Conservation (phyloP, 2,113 vertebrate genomes). For the Antechinus flavipes region DNA sequence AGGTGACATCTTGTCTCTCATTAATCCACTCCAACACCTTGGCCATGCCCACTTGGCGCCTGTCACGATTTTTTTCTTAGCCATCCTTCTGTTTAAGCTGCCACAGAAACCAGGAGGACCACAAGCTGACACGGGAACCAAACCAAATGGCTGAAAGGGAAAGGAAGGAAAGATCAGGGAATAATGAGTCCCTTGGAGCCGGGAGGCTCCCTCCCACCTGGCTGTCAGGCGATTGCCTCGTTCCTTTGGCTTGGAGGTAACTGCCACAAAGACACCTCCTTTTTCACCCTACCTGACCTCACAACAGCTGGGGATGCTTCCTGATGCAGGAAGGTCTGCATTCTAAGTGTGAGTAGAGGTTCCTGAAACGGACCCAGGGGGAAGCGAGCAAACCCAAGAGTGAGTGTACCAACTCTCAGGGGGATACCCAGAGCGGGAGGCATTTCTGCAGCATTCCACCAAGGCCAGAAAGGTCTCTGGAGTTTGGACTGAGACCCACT, state of each 20-base stretch:
- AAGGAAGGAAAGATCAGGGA: not conserved
- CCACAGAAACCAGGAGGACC: not conserved
- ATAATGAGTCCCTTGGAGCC: not conserved
- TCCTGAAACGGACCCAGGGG: constrained; percentile 38
- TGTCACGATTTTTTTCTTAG: not conserved
- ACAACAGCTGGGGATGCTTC: constrained; percentile 50
- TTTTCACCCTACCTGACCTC: constrained; percentile 54
- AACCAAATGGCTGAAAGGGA: not conserved
- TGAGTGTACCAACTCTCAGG: constrained; percentile 10
- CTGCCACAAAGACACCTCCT: constrained; percentile 44
- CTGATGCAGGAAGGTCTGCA: constrained; percentile 54
- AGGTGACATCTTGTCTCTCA: not conserved
- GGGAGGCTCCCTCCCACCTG: not conserved
- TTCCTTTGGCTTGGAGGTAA: constrained; percentile 41
- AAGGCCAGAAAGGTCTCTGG: constrained; percentile 3
- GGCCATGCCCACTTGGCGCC: not conserved
- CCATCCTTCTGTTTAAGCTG: constrained; percentile 1
- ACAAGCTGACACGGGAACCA: not conserved
- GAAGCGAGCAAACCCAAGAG: constrained; percentile 39
- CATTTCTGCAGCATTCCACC: not conserved
- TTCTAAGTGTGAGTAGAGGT: constrained; percentile 52
- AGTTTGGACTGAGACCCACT: constrained; percentile 36
- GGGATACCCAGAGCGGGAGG: constrained; percentile 13
- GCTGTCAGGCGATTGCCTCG: constrained; percentile 38
- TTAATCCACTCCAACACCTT: not conserved